Base-by-base conservation (phyloP, 2,888 invertebrate genomes). In the Erebia ligea region DNA sequence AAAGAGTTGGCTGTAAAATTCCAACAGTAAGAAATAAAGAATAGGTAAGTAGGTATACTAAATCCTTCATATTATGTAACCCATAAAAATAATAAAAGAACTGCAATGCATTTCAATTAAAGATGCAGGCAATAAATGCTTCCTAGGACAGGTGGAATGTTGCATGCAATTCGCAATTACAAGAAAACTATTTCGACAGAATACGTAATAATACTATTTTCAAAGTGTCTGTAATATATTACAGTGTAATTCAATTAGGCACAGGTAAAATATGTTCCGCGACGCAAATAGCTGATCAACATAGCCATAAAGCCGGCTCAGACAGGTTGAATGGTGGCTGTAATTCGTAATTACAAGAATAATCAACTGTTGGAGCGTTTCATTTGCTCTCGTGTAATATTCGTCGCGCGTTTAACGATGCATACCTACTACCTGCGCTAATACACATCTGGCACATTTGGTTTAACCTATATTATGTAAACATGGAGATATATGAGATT, bases 291-390 rank as follows among this genome's bases (percentile, higher is more conserved):
- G 45, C 71, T 52, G 68, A 48, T 62, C 62, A 21, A 62, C 62
- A 21, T 48, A 13, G 21, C 48, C 9, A 21, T 62, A 45, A 62
- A 48, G 45, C 62, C 9, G 21, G 21, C 21, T 62, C 45, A 62
- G 48, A 62, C 62, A 45, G 45, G 62, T 62, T 48, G 48, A 21
- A 62, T 48, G 45, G 19, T 25, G 48, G 19, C 62, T 62, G 48
- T 62, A 62, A 62, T 48, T 62, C 62, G 48, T 45, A 62, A 62
- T 62, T 48, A 62, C 62, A 62, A 62, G 48, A 25, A 21, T 19
- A 10, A 52, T 45, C 19, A 62, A 62, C 48, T 15, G 45, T 19
- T 57, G 62, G 13, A 21, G 45, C 21, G 45, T 62, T 62, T 48
- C 19, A 62, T 62, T 62, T 48, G 13, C 62, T 21, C 62, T 62